Conservation (phyloP, 2,113 vertebrate genomes). For the Strix uralensis region DNA sequence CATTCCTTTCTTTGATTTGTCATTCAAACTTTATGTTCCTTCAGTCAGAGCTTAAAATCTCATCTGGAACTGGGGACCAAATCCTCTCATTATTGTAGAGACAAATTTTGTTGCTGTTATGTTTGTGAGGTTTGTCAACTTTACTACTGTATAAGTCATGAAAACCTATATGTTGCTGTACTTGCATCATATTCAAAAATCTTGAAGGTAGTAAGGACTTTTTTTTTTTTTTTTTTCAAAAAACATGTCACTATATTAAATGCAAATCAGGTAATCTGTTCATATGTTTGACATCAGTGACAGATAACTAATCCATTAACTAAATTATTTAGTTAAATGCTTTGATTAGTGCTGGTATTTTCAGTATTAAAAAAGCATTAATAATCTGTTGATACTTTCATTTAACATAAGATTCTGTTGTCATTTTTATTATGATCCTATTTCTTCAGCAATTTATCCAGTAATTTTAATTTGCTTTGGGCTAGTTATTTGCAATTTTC, state of each 20-base stretch:
- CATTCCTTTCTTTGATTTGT: slow-evolving; percentile 40
- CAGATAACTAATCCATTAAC: slow-evolving; percentile 5
- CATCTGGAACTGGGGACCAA: not conserved
- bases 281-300: not conserved
- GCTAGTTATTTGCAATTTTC: not conserved
- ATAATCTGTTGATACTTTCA: not conserved
- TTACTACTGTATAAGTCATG: not conserved
- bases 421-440: slow-evolving; percentile 25
- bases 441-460: not conserved
- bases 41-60: slow-evolving; percentile 5
- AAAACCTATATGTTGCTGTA: not conserved
- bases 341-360: not conserved
- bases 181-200: not conserved
- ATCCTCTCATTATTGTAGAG: not conserved
- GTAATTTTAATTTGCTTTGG: not conserved
- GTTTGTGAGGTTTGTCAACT: not conserved
- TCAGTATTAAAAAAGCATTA: not conserved
- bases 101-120: not conserved
- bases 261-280: not conserved
- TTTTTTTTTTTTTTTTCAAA: not conserved
- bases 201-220: not conserved
- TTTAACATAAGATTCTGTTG: not conserved
- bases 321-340: not conserved
- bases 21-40: not conserved
- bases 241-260: not conserved